Conservation (phyloP, 2,888 invertebrate genomes). For the Andrena hattorfiana region DNA sequence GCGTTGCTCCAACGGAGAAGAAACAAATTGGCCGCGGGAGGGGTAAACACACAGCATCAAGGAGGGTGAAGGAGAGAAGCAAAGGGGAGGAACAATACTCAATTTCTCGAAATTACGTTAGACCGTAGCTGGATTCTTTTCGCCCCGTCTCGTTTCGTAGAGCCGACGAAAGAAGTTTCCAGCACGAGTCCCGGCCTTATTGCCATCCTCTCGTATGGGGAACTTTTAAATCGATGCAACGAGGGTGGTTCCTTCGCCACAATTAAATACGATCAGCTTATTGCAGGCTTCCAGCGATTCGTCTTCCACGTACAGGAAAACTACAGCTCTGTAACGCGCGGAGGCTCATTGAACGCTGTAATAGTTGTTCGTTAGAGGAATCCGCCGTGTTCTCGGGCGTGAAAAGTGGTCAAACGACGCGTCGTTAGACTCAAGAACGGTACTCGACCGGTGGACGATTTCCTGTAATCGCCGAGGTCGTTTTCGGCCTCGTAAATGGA, state of each 20-base stretch:
- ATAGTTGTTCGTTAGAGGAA: slow-evolving; percentile 14
- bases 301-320: background rate
- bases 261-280: slow-evolving; percentile 48
- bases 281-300: slow-evolving; percentile 18
- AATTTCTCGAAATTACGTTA: slow-evolving; percentile 38
- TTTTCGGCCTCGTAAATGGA: slow-evolving; percentile 19
- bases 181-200: background rate
- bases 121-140: slow-evolving; percentile 6
- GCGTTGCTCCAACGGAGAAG: slow-evolving; percentile 10
- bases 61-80: background rate
- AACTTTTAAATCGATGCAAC: slow-evolving; percentile 31
- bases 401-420: background rate
- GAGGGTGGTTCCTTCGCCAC: slow-evolving; percentile 15
- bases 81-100: slow-evolving; percentile 5
- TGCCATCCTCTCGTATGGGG: background rate
- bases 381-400: background rate
- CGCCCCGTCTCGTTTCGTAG: background rate
- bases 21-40: slow-evolving; percentile 35
- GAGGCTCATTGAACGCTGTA: background rate
- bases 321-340: background rate
- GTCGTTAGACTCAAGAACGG: slow-evolving; percentile 24
- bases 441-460: slow-evolving; percentile 10
- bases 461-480: slow-evolving; percentile 10
- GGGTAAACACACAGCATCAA: slow-evolving; percentile 10
- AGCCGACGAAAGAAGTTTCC: slow-evolving; percentile 18